Percentiles rank a stretch among this genome's conserved stretches.
Evolutionary conservation across 1,140 invertebrate species (phyloP).

Genomic region (Drosophila lini): DNA sequence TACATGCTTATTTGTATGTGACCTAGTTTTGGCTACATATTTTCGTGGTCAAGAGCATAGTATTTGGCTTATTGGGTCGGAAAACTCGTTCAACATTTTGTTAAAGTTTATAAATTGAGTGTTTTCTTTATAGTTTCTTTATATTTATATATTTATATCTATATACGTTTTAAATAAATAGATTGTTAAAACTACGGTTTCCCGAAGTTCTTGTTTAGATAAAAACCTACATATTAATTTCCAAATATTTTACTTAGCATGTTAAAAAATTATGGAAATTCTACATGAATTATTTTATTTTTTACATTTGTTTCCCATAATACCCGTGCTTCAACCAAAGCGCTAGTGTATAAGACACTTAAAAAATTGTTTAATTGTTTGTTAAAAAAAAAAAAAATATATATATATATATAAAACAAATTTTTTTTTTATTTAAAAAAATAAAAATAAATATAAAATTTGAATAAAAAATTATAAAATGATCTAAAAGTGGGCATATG

Average conservation of each 20-base stretch:
- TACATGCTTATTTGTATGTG: not conserved
- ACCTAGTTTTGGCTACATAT: not conserved
- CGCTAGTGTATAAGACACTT: not conserved
- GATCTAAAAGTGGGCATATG: too few relatives aligned
- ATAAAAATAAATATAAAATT: too few relatives aligned
- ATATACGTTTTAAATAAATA: not conserved
- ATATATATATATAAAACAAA: too few relatives aligned
- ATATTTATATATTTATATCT: not conserved
- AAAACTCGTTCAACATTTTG: not conserved
- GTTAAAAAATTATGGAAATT: too few relatives aligned
- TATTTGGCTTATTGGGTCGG: not conserved
- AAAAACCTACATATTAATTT: not conserved
- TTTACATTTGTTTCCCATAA: not conserved
- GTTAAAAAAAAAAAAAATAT: too few relatives aligned
- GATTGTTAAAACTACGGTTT: too few relatives aligned
- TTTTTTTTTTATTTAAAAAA: too few relatives aligned
- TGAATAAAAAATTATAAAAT: too few relatives aligned
- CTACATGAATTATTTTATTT: not conserved
- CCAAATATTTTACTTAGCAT: not conserved
- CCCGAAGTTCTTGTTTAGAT: too few relatives aligned
- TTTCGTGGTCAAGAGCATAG: constrained; percentile 16
- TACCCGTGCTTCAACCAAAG: not conserved
- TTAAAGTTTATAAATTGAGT: not conserved
- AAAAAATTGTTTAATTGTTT: not conserved
- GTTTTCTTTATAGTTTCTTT: not conserved